These are phyloP conservation scores for Thunnus thynnus DNA, from an alignment of 2,113 vertebrate genomes.

Conservation along the genomic window DNA sequence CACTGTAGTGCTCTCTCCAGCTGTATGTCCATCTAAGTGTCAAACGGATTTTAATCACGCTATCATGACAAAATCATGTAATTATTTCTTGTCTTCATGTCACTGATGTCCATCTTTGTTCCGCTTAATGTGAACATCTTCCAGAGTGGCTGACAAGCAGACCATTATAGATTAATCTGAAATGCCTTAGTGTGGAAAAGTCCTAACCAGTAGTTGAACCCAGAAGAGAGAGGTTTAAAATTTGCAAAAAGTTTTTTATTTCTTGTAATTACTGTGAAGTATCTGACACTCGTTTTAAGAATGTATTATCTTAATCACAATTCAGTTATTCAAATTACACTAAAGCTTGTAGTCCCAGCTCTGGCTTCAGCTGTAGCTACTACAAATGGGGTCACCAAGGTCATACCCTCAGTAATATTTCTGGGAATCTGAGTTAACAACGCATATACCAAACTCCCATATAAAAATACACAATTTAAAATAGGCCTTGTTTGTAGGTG, in stretches of 20 bases:
- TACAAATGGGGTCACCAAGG: background rate
- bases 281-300: background rate
- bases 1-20: conserved; percentile 9
- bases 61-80: conserved; percentile 1
- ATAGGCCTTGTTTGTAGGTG: too few relatives aligned
- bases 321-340: background rate
- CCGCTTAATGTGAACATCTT: background rate
- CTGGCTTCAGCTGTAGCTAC: background rate
- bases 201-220: background rate
- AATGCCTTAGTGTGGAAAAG: background rate
- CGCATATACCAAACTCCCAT: too few relatives aligned
- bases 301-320: background rate
- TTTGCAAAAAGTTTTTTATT: background rate
- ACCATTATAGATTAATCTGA: background rate
- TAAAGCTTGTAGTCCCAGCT: background rate
- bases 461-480: too few relatives aligned
- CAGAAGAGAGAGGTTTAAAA: background rate
- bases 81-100: background rate
- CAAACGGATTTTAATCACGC: background rate
- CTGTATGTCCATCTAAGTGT: background rate
- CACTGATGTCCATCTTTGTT: background rate
- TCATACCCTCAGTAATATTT: background rate
- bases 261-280: background rate
- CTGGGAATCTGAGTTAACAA: too few relatives aligned
- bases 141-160: background rate